Evolutionary conservation across 64 coral and sea anemone species (phyloP).

Genomic region (Porites australiensis): DNA sequence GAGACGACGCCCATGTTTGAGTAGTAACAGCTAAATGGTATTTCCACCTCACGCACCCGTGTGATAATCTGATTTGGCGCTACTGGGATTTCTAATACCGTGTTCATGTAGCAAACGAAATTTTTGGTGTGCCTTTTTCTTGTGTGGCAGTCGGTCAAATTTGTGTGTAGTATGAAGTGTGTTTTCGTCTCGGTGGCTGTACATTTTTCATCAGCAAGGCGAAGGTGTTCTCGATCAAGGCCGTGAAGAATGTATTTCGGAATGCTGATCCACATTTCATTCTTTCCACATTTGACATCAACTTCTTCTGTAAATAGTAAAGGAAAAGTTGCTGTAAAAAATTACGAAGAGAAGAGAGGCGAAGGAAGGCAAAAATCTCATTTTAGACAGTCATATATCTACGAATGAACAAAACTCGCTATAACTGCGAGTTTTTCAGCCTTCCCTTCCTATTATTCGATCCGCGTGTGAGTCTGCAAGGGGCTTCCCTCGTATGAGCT

Average conservation of each 20-base stretch:
- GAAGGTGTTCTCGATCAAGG: conserved; percentile 53
- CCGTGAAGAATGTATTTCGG: background rate
- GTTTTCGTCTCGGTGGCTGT: conserved; percentile 47
- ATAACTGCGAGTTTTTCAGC: no score
- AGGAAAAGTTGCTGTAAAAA: background rate
- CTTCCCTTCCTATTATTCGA: no score
- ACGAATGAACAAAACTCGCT: no score
- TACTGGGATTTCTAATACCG: conserved; percentile 57
- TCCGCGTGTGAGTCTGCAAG: no score
- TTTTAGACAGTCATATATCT: no score
- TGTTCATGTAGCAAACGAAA: conserved; percentile 68
- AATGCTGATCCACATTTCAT: conserved; percentile 36
- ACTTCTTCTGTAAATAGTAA: background rate
- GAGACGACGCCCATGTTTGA: conserved; percentile 57
- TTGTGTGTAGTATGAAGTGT: conserved; percentile 63
- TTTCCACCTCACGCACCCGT: conserved; percentile 55
- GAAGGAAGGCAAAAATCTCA: no score
- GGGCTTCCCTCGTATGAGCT: no score
- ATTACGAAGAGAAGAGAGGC: no score
- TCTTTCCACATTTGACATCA: conserved; percentile 5
- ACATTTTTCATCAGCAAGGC: conserved; percentile 49
- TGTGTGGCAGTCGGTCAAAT: conserved; percentile 64
- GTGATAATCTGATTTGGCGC: conserved; percentile 19
- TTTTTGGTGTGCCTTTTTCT: conserved; percentile 49
- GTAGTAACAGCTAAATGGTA: conserved; percentile 68